A percentile compares a stretch with the other conserved stretches of the same genome.
Evolutionary conservation across 2,113 vertebrate genomes (phyloP).

Genomic region (Podilymbus podiceps): DNA sequence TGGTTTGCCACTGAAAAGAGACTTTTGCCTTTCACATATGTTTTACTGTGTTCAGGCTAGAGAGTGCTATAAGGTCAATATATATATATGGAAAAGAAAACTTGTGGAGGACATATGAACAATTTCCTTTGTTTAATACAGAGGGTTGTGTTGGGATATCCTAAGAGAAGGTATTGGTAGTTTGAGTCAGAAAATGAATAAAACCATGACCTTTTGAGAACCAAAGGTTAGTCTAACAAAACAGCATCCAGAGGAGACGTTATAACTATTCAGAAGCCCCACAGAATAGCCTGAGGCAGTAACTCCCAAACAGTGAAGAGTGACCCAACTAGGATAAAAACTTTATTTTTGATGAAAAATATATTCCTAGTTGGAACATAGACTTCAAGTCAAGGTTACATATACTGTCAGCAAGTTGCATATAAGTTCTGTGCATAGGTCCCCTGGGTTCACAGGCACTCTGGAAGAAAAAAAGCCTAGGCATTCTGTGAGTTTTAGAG

Average conservation of each 20-base stretch:
- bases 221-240: slow-evolving; percentile 52
- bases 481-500: not conserved
- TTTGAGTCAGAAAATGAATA: slow-evolving; percentile 35
- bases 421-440: not conserved
- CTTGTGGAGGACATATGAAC: not conserved
- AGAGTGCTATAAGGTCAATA: slow-evolving; percentile 11
- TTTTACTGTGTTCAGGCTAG: slow-evolving; percentile 20
- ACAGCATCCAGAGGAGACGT: not conserved
- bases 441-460: not conserved
- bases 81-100: slow-evolving; percentile 13
- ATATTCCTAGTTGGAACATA: not conserved
- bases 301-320: not conserved
- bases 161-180: not conserved
- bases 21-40: not conserved
- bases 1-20: not conserved
- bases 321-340: not conserved
- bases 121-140: slow-evolving; percentile 61
- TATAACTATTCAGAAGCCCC: not conserved
- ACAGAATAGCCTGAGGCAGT: slow-evolving; percentile 4
- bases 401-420: not conserved
- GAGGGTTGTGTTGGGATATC: not conserved
- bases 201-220: slow-evolving; percentile 17
- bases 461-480: not conserved
- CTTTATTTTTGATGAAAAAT: not conserved
- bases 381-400: not conserved